These are phyloP conservation scores for Myotis lucifugus DNA, from an alignment of 2,113 vertebrate species.

Conservation along the genomic window DNA sequence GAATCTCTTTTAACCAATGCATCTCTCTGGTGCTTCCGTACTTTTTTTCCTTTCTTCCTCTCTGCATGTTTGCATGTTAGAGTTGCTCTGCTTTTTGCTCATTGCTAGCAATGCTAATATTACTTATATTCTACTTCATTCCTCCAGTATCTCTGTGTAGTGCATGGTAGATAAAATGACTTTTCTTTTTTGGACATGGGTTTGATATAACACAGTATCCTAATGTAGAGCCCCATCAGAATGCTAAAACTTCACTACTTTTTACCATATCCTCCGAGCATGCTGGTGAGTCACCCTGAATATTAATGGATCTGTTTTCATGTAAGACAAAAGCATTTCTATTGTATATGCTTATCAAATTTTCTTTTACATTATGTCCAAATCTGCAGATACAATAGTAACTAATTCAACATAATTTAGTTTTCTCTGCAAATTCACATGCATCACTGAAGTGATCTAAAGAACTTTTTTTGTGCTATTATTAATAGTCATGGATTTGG, in stretches of 20 bases:
- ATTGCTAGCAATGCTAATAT: conserved; percentile 80
- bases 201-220: conserved; percentile 62
- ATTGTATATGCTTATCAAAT: background rate
- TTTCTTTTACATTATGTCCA: conserved; percentile 12
- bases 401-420: conserved; percentile 11
- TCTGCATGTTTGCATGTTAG: conserved; percentile 86
- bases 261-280: conserved; percentile 47
- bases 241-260: conserved; percentile 62
- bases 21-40: conserved; percentile 84
- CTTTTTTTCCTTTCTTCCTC: conserved; percentile 81
- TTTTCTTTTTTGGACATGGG: conserved; percentile 60
- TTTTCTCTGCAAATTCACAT: conserved; percentile 27
- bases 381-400: background rate
- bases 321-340: conserved; percentile 58
- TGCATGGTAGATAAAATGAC: conserved; percentile 73
- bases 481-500: background rate
- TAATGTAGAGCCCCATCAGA: conserved; percentile 49
- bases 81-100: conserved; percentile 78
- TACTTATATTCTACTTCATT: conserved; percentile 77
- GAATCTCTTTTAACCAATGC: conserved; percentile 90
- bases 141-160: conserved; percentile 76
- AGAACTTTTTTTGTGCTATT: background rate
- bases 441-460: conserved; percentile 22
- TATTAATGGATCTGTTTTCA: conserved; percentile 56
- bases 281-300: conserved; percentile 49